A percentile compares a stretch with the other conserved stretches of the same genome.
Evolutionary conservation across 2,888 invertebrate genomes (phyloP).

Genomic region (Erebia palarica): DNA sequence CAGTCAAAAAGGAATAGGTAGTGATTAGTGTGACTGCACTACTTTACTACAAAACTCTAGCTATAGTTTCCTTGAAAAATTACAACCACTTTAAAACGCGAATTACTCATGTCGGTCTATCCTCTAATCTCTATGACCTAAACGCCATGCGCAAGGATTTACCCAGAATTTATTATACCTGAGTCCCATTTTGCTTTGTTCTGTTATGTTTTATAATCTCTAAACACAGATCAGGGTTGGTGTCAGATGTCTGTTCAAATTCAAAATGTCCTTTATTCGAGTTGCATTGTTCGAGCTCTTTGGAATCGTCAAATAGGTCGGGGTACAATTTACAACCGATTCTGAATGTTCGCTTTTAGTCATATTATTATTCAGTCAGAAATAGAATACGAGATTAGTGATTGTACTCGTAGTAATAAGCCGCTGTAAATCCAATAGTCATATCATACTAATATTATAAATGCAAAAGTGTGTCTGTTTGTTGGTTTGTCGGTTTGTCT

Average conservation of each 20-base stretch:
- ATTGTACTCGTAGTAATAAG: too few relatives aligned
- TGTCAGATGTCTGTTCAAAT: constrained; percentile 40
- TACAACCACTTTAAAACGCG: constrained; percentile 38
- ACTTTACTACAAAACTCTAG: too few relatives aligned
- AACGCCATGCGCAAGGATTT: constrained; percentile 51
- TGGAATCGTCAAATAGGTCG: background rate
- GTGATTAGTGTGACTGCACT: too few relatives aligned
- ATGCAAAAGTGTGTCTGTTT: too few relatives aligned
- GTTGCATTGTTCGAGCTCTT: background rate
- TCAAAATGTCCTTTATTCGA: constrained; percentile 23
- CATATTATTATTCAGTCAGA: too few relatives aligned
- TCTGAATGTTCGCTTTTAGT: too few relatives aligned
- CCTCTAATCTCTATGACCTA: constrained; percentile 35
- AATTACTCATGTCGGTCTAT: constrained; percentile 40
- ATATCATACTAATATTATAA: too few relatives aligned
- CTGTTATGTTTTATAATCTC: constrained; percentile 45
- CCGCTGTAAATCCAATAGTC: too few relatives aligned
- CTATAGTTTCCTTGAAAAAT: constrained; percentile 30
- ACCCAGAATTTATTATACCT: constrained; percentile 53
- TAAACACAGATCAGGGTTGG: constrained; percentile 46
- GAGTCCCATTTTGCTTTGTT: constrained; percentile 46
- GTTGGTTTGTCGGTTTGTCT: too few relatives aligned
- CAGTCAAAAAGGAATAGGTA: too few relatives aligned
- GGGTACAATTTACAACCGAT: background rate
- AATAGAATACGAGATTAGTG: too few relatives aligned